Evolutionary conservation across 2,888 invertebrate genomes (phyloP).

Genomic region (Bursaphelenchus okinawaensis): DNA sequence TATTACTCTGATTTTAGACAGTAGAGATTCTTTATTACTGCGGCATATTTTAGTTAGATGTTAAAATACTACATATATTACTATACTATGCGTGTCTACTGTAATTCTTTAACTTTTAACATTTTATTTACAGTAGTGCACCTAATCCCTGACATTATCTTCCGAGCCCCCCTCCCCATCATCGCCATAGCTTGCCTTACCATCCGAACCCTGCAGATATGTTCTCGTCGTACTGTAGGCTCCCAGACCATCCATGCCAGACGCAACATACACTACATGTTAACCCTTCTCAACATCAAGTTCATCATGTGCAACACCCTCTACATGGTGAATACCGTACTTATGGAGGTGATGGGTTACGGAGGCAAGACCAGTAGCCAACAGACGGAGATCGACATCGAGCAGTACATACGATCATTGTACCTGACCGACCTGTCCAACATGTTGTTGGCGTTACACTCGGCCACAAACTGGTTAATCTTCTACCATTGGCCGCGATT

Average conservation of each 20-base stretch:
- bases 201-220: slow-evolving; percentile 45
- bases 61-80: neutral
- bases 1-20: neutral
- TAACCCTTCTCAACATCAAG: slow-evolving; percentile 48
- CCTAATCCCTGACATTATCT: slow-evolving; percentile 52
- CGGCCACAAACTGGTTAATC: slow-evolving; percentile 56
- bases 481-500: slow-evolving; percentile 48
- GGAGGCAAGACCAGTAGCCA: slow-evolving; percentile 36
- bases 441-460: slow-evolving; percentile 50
- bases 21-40: too few species aligned
- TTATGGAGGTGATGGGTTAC: slow-evolving; percentile 53
- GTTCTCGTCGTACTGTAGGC: slow-evolving; percentile 41
- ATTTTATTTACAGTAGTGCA: slow-evolving; percentile 46
- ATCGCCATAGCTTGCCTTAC: slow-evolving; percentile 50
- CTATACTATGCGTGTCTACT: neutral
- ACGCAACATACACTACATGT: slow-evolving; percentile 33
- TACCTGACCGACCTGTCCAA: slow-evolving; percentile 51
- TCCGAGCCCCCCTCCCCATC: slow-evolving; percentile 54
- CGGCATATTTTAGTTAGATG: neutral
- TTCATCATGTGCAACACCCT: slow-evolving; percentile 56
- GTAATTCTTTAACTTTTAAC: neutral
- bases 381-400: slow-evolving; percentile 39
- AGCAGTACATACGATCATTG: slow-evolving; percentile 34
- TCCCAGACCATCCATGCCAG: slow-evolving; percentile 29
- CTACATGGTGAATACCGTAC: slow-evolving; percentile 55